phyloP scores from a whole-genome alignment of 2,888 invertebrate genomes.

The Enoplolaimus lenunculus region DNA sequence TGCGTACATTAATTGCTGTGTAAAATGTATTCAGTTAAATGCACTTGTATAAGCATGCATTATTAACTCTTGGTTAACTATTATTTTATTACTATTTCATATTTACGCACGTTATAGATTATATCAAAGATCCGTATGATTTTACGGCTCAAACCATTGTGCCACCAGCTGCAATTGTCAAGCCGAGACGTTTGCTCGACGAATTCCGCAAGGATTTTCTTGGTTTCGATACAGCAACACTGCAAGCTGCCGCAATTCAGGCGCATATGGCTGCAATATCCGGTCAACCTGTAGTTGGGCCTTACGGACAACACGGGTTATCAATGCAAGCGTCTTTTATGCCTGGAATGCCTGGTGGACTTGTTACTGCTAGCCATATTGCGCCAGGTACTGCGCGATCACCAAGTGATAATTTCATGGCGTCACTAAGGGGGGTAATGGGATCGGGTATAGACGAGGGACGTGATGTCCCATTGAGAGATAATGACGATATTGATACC shows the following conservation, averaged over 20 bases:
- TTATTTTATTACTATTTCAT: too few relatives aligned
- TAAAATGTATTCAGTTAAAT: too few relatives aligned
- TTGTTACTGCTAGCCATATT: not conserved
- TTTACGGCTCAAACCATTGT: constrained; percentile 13
- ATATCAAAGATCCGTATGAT: constrained; percentile 17
- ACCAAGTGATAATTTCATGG: not conserved
- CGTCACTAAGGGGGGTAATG: too few relatives aligned
- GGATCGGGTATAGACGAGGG: too few relatives aligned
- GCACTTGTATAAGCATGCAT: too few relatives aligned
- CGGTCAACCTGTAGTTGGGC: too few relatives aligned
- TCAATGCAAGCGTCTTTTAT: too few relatives aligned
- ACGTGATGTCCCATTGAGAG: too few relatives aligned
- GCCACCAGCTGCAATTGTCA: constrained; percentile 6
- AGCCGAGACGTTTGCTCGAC: constrained; percentile 3
- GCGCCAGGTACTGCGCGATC: not conserved
- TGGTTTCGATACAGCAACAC: constrained; percentile 7
- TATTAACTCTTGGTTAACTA: too few relatives aligned
- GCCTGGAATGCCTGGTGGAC: not conserved
- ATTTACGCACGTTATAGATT: too few relatives aligned
- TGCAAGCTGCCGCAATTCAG: not conserved
- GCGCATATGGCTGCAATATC: not conserved
- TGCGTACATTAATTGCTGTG: too few relatives aligned
- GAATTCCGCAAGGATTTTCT: not conserved
- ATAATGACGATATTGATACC: too few relatives aligned
- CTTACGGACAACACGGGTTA: not conserved